These are phyloP conservation scores for Panagrolaimus sp. DNA, from an alignment of 1,140 invertebrate species.

Conservation along the genomic window DNA sequence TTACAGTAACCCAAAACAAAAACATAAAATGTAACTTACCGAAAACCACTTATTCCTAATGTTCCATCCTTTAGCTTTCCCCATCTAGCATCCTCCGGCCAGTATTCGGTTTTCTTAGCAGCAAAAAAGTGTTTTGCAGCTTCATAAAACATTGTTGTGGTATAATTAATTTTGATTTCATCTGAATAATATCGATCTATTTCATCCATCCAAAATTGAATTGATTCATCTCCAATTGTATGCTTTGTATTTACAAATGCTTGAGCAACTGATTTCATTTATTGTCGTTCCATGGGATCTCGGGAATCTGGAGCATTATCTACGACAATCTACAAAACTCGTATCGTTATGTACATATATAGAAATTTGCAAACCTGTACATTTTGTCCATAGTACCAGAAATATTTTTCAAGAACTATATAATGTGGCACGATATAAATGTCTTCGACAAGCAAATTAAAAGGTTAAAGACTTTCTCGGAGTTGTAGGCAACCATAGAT, in stretches of 20 bases:
- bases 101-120: slow-evolving; percentile 46
- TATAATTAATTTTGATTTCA: slow-evolving; percentile 67
- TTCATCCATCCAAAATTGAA: slow-evolving; percentile 81
- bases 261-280: slow-evolving; percentile 74
- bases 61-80: slow-evolving; percentile 30
- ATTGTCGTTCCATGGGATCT: slow-evolving; percentile 70
- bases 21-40: slow-evolving; percentile 24
- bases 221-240: slow-evolving; percentile 71
- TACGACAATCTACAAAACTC: slow-evolving; percentile 82
- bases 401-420: slow-evolving; percentile 51
- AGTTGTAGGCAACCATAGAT: slow-evolving; percentile 56
- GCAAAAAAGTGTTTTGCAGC: slow-evolving; percentile 51
- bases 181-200: slow-evolving; percentile 74
- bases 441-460: slow-evolving; percentile 57
- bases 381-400: slow-evolving; percentile 58
- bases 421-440: slow-evolving; percentile 59
- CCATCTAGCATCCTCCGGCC: slow-evolving; percentile 59
- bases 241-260: slow-evolving; percentile 76
- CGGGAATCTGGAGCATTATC: slow-evolving; percentile 79
- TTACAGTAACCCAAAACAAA: not conserved
- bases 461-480: slow-evolving; percentile 50
- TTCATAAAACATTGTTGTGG: slow-evolving; percentile 38
- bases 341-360: not conserved
- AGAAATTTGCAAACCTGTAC: slow-evolving; percentile 44
- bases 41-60: slow-evolving; percentile 41